A percentile compares a stretch with the other conserved stretches of the same genome.
Evolutionary conservation across 2,888 invertebrate species (phyloP).

Genomic region (Amiota minor): DNA sequence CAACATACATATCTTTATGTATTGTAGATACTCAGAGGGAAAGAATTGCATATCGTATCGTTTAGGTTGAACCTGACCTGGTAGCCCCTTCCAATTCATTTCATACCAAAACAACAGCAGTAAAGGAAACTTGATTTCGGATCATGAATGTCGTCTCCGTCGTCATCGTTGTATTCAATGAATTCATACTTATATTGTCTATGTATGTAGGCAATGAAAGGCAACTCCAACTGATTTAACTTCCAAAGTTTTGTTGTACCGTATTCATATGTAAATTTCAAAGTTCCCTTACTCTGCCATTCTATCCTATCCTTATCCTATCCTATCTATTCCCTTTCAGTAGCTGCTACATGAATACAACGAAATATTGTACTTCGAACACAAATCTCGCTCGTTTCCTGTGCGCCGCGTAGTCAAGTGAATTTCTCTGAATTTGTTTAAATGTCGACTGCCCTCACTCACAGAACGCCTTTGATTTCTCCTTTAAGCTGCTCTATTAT

Average conservation of each 20-base stretch:
- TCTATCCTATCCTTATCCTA: too few relatives aligned
- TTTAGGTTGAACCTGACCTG: too few relatives aligned
- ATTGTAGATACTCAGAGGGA: not conserved
- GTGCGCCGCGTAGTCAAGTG: conserved; percentile 15
- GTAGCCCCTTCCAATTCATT: too few relatives aligned
- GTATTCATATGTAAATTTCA: conserved; percentile 60
- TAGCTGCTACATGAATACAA: conserved; percentile 13
- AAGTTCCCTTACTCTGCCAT: conserved; percentile 5
- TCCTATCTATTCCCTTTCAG: not conserved
- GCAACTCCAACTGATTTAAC: too few relatives aligned
- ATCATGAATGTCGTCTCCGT: conserved; percentile 20
- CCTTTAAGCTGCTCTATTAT: not conserved
- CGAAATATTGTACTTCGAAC: not conserved
- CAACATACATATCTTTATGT: conserved; percentile 25
- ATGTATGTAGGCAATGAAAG: too few relatives aligned
- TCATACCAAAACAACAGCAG: too few relatives aligned
- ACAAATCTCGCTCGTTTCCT: conserved; percentile 1
- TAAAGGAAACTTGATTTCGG: conserved; percentile 9
- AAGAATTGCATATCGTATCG: too few relatives aligned
- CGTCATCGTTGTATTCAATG: conserved; percentile 1
- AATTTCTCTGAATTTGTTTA: not conserved
- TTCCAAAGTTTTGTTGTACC: conserved; percentile 39
- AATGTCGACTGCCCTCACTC: not conserved
- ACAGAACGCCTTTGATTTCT: not conserved
- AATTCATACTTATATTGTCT: not conserved